phyloP scores from a whole-genome alignment of 2,113 vertebrate species.

The Haemorhous mexicanus region DNA sequence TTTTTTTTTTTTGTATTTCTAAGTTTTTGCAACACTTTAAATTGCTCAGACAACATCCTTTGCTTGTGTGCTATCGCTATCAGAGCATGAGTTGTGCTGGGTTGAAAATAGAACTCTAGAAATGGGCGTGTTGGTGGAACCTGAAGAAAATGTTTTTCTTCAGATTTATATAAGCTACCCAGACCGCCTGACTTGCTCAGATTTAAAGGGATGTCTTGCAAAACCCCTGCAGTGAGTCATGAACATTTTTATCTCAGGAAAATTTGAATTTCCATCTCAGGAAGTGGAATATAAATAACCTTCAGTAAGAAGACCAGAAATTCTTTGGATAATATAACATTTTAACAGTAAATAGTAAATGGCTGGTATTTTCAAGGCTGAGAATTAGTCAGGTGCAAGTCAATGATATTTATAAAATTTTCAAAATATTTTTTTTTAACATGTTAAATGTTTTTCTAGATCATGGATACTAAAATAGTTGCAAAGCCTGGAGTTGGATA shows the following conservation, averaged over 20 bases:
- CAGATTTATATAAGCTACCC: not conserved
- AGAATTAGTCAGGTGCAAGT: not conserved
- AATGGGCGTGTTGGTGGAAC: not conserved
- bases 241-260: not conserved
- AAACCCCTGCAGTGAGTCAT: slow-evolving; percentile 10
- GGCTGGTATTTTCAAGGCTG: not conserved
- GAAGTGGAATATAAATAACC: slow-evolving; percentile 28
- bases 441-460: not conserved
- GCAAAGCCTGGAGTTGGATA: not conserved
- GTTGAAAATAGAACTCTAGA: not conserved
- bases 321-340: not conserved
- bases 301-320: not conserved
- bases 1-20: not conserved
- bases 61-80: not conserved
- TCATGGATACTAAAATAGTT: not conserved
- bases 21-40: not conserved
- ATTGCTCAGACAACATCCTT: not conserved
- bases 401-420: not conserved
- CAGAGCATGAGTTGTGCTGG: not conserved
- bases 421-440: not conserved
- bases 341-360: not conserved
- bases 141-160: not conserved
- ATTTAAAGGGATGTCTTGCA: slow-evolving; percentile 9
- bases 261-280: slow-evolving; percentile 20
- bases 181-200: not conserved